Base-by-base conservation (phyloP, 2,888 invertebrate species). In the Trisateles emortualis region DNA sequence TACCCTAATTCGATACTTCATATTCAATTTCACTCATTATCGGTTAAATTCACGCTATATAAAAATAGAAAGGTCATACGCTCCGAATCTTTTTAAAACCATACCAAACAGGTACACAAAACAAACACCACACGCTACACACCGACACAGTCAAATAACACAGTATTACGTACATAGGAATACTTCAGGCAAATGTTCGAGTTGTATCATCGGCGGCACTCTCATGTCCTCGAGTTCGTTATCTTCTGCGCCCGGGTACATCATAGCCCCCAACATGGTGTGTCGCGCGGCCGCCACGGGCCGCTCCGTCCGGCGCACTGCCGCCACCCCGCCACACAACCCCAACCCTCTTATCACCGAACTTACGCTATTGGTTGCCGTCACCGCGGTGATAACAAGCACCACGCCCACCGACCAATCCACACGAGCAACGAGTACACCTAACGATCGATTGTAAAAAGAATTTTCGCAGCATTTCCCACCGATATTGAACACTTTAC, bases 151-250 rank as follows among this genome's bases (percentile, higher is more conserved):
- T 60, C 74, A 65, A 69, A 68, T 45, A 63, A 46, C 74, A 75
- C 74, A 65, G 48, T 55, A 59, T 73, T 90, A 95, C 95, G 94
- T 95, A 96, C 96, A 95, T 86, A 96, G 86, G 76, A 96, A 93
- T 90, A 95, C 95, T 87, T 96, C 95, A 30, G 96, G 96, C 76
- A 96, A 94, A 81, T 95, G 95, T 83, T 96, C 95, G 68, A 96
- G 91, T 79, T 95, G 95, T 75, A 96, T 95, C 71, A 96, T 95
- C 71, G 96, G 96, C 60, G 96, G 96, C 71, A 96, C 95, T 80
- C 96, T 94, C 90, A 95, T 93, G 83, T 93, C 93, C 81, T 94
- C 89, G 59, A 91, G 82, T 58, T 86, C 85, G 14, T 79, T 65
- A 62, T 85, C 86, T 66, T 92, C 89, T 63, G 80, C 79, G 65